Evolutionary conservation across 1,140 invertebrate species (phyloP), one percentile per base, ranked within the genome.

Genomic region (Zaprionus taronus): DNA sequence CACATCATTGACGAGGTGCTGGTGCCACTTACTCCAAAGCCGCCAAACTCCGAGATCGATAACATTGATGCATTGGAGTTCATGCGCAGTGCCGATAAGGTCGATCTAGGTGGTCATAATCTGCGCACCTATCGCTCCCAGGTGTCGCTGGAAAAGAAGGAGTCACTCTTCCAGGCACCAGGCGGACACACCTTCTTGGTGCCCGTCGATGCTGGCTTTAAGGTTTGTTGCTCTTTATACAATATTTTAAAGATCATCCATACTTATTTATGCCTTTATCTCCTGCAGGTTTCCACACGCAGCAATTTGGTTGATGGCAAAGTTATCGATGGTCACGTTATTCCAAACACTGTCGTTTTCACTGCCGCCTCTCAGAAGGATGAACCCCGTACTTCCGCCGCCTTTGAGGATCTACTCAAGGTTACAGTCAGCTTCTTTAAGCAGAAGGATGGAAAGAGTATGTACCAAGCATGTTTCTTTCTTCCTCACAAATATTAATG

Each of bases 261-360:
- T 15, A 53, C 14, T 15, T 3, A 41, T 49, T 38, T n/a, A 2
- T 26, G 2, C 65, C 24, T 71, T 55, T 79, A 34, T 34, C 9
- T 66, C 75, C 86, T 63, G 81, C 95, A 95, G 95, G 95, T 65
- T 41, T 82, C 91, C 15, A 77, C 91, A 14, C 89, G 91, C 49
- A 92, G 91, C 79, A 81, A 83, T 70, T 94, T 96, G 73, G 95
- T 98, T 63, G 97, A 98, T 92, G 94, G 93, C 12, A 96, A 97
- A 92, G 97, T 98, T 24, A 96, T 98, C 55, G 96, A 98, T 92
- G 97, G 97, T 15, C 98, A 99, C 92, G 95, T 99, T n/a, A 96
- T 98, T 80, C 96, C 96, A 0, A 95, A 96, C 81, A 95, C 96
- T 84, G 97, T 97, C 7, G 94, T 98, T 17, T 99, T 98, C 93